Evolutionary conservation across 2,797 vertebrate species (phyloP).

Genomic region (Kryptopterus vitreolus): DNA sequence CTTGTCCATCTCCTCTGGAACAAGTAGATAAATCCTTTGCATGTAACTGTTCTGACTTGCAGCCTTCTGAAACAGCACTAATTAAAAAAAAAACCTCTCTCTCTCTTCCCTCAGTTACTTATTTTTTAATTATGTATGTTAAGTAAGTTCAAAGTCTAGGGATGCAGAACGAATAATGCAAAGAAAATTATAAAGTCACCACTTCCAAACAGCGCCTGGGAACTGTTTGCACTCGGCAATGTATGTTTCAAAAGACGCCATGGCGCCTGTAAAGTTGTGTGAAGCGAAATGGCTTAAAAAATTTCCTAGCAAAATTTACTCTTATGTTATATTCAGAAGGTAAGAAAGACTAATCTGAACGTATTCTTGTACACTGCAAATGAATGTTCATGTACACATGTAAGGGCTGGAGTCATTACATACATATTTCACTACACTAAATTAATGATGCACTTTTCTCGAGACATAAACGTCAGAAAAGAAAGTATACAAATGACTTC

Average conservation of each 20-base stretch:
- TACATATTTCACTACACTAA: neutral
- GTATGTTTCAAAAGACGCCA: neutral
- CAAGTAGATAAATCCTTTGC: constrained; percentile 41
- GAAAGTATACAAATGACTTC: neutral
- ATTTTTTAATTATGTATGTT: neutral
- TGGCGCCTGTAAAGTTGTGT: neutral
- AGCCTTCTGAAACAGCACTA: constrained; percentile 20
- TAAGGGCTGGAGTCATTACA: constrained; percentile 9
- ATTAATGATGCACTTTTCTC: neutral
- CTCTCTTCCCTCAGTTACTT: neutral
- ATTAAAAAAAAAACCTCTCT: constrained; percentile 35
- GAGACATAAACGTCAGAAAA: neutral
- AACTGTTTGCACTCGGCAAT: neutral
- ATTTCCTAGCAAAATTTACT: no score
- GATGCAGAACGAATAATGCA: neutral
- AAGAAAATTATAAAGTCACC: neutral
- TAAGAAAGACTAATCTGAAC: constrained; percentile 5
- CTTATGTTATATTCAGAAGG: neutral
- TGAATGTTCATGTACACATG: no score
- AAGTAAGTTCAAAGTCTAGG: neutral
- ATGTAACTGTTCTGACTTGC: constrained; percentile 16
- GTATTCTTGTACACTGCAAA: neutral
- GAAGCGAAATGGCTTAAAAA: constrained; percentile 4
- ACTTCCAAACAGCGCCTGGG: neutral
- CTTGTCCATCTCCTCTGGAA: constrained; percentile 42